phyloP scores from a whole-genome alignment of 2,113 vertebrate genomes.

The human region GRCh38 chr3:87053501-87054000 shows the following conservation, averaged over 20 bases:
- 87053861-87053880: neutral
- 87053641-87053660: neutral
- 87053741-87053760: neutral
- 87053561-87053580: neutral
- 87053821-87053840: neutral
- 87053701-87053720: neutral
- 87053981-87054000: neutral
- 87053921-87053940: neutral
- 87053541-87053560: neutral
- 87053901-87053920: neutral
- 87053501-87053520: neutral
- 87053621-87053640: neutral
- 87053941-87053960: neutral
- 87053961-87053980: neutral
- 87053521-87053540: neutral
- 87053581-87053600: neutral
- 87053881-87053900: neutral
- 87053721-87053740: neutral
- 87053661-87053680: neutral
- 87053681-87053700: neutral
- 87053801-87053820: neutral
- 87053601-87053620: neutral
- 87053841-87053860: neutral
- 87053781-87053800: constrained; percentile 10
- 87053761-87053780: neutral